phyloP scores from a whole-genome alignment of 2,797 vertebrate species.

The Lepilemur ruficaudatus region DNA sequence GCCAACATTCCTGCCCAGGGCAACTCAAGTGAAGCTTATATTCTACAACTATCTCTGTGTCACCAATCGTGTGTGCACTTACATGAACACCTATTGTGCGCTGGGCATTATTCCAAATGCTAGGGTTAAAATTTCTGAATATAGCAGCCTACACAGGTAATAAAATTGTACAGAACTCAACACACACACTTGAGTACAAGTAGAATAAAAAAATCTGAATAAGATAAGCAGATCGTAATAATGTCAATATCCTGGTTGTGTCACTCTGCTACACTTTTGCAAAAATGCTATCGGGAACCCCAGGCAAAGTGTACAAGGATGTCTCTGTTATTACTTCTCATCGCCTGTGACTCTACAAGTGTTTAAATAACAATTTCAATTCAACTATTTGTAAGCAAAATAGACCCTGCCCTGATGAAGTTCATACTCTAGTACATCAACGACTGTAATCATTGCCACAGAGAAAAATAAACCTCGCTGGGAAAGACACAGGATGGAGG shows the following conservation, averaged over 20 bases:
- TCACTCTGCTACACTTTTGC: background rate
- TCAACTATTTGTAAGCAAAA: background rate
- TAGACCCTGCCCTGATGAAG: background rate
- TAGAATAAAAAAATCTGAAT: background rate
- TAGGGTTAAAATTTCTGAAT: background rate
- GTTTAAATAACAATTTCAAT: background rate
- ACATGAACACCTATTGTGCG: too few species aligned
- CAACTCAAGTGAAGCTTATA: fast-evolving
- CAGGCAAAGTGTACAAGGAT: background rate
- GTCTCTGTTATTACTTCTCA: background rate
- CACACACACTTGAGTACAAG: background rate
- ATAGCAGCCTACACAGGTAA: background rate
- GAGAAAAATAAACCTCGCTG: background rate
- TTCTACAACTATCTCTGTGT: background rate
- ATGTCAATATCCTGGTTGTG: background rate
- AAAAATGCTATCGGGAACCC: background rate
- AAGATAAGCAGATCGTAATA: background rate
- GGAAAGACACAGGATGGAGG: background rate
- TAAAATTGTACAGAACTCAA: background rate
- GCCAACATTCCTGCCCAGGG: background rate
- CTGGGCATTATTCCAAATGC: background rate
- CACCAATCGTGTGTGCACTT: background rate
- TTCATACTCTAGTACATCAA: background rate
- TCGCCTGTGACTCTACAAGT: background rate
- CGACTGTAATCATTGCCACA: too few species aligned